Base-by-base conservation (phyloP, 1,140 invertebrate genomes). In the Drosophila nikananu region DNA sequence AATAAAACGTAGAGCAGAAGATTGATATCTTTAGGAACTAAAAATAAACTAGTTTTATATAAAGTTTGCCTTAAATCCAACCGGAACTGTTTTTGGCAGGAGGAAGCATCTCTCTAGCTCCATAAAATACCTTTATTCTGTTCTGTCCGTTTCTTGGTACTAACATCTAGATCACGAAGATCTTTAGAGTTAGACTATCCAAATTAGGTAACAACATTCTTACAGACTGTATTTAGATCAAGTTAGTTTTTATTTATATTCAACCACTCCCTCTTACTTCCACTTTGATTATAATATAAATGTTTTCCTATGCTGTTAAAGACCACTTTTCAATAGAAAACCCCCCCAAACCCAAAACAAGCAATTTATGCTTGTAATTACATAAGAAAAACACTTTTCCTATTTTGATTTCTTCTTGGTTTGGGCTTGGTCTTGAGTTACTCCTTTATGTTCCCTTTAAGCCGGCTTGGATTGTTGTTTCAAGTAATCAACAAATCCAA, bases 401-500 rank as follows among this genome's bases (percentile, higher is more conserved):
- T 55, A 41, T 49, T 59, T 62, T 35, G 41, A 71, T 80, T 66
- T 63, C 25, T 41, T 67, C 17, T 30, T 6, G 27, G 21, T 5
- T 23, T 35, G 21, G n/a, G 27, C 17, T 61, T 39, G 13, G 35
- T 39, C 21, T 68, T 37, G 21, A 35, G 19, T 68, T 32, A 25
- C 42, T 58, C 46, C 65, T 35, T 63, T 39, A 39, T 63, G 9
- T 49, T 51, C 37, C 46, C 39, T 73, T 41, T 41, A 48, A 35
- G 32, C 37, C 35, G 52, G 58, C 30, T 49, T 27, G n/a, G 19
- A 23, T 49, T 68, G 59, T 49, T 64, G 41, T 62, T 68, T 15
- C 37, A 59, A 74, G 77, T 78, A 74, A 77, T 65, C 55, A 39
- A 41, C 60, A 55, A 86, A 87, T 81, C 78, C 81, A 89, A 90